Evolutionary conservation across 23 tunicate species (phyloP).

Genomic region (Phallusia fumigata): DNA sequence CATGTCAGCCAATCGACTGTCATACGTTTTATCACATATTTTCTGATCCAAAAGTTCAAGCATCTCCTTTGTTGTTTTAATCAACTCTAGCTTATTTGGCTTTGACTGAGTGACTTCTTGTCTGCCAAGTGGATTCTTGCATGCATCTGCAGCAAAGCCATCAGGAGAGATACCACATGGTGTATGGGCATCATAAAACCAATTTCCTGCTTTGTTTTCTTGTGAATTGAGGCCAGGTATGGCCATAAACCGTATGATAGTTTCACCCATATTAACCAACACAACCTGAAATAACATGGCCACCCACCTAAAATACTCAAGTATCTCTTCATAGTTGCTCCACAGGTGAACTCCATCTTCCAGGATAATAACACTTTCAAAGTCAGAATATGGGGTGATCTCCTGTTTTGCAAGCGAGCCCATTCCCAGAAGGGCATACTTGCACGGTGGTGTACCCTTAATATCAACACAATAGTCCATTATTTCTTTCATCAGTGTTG

Average conservation of each 20-base stretch:
- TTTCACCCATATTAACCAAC: slow-evolving; percentile 11
- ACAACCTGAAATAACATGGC: slow-evolving; percentile 6
- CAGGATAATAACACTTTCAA: neutral
- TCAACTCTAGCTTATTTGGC: neutral
- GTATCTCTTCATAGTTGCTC: neutral
- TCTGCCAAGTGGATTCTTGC: slow-evolving; percentile 39
- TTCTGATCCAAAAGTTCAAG: neutral
- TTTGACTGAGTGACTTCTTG: neutral
- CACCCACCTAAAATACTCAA: neutral
- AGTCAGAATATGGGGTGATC: slow-evolving; percentile 10
- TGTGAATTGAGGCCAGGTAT: slow-evolving; percentile 4
- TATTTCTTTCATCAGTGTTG: neutral
- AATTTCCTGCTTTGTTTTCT: slow-evolving; percentile 2
- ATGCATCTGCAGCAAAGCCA: slow-evolving; percentile 33
- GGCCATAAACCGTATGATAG: slow-evolving; percentile 13
- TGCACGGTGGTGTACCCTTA: neutral
- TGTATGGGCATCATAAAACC: slow-evolving; percentile 36
- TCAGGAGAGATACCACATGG: slow-evolving; percentile 38
- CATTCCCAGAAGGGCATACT: neutral
- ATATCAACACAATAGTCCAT: neutral
- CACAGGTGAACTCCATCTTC: neutral
- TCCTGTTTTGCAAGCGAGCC: slow-evolving; percentile 8
- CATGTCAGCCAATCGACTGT: neutral
- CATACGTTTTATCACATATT: neutral
- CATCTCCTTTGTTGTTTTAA: slow-evolving; percentile 7